Evolutionary conservation across 2,888 invertebrate genomes (phyloP).

Genomic region (Chrysodeixis includens): DNA sequence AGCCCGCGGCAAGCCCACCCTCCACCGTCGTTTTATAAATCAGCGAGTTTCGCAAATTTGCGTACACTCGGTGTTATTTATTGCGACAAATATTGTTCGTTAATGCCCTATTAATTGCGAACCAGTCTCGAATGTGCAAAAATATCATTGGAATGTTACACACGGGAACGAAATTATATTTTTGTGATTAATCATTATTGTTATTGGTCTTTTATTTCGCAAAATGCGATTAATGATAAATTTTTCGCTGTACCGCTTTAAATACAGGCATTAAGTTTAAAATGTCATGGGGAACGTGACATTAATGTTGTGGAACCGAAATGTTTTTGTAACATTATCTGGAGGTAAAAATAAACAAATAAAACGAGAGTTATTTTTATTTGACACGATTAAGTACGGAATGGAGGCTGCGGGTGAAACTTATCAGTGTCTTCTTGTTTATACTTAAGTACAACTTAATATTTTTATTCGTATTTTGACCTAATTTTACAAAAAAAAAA

Average conservation of each 20-base stretch:
- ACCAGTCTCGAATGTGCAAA: slow-evolving; percentile 41
- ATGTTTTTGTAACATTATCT: background rate
- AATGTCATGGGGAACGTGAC: background rate
- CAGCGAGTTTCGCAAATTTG: slow-evolving; percentile 57
- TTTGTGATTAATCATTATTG: slow-evolving; percentile 56
- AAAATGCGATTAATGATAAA: slow-evolving; percentile 17
- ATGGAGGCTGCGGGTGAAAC: background rate
- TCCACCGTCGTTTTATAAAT: slow-evolving; percentile 53
- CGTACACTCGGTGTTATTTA: slow-evolving; percentile 69
- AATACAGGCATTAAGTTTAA: background rate
- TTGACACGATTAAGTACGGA: background rate
- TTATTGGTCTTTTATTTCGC: slow-evolving; percentile 30
- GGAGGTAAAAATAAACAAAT: background rate
- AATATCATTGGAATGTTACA: slow-evolving; percentile 45
- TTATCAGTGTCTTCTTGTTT: background rate
- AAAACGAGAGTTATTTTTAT: background rate
- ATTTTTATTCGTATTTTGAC: background rate
- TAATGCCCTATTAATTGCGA: slow-evolving; percentile 70
- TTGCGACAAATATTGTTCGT: slow-evolving; percentile 73
- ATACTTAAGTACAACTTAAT: background rate
- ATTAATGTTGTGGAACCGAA: background rate
- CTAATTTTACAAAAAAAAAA: too few relatives aligned
- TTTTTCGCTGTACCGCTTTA: background rate
- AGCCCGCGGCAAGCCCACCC: slow-evolving; percentile 19
- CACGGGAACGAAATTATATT: slow-evolving; percentile 46